Evolutionary conservation across 1,140 invertebrate species (phyloP), one percentile per base, ranked within the genome.

Genomic region (Lepidurus arcticus): DNA sequence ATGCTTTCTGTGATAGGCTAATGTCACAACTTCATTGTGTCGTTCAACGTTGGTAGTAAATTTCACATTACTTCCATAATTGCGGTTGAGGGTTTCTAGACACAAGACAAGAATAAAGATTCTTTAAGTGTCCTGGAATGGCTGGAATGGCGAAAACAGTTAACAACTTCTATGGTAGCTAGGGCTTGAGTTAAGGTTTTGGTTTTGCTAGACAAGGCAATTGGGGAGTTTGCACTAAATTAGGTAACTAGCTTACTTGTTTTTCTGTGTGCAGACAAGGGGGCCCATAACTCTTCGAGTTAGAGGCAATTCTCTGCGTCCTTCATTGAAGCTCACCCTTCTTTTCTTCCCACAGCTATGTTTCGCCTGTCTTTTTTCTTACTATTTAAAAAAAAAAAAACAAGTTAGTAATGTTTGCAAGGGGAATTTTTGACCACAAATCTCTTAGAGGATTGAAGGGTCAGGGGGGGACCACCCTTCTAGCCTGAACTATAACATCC

Each of bases 201-300:
- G 34, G 34, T 34, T 34, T 34, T 34, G 34, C 34, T 34, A 34
- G 34, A 34, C 34, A 34, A 34, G 34, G 34, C 34, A 34, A 34
- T 34, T 34, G 34, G 34, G 34, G 34, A 3, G 4, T 34, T 34
- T 34, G 34, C 34, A 34, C 53, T 65, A 65, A 65, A 65, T 65
- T 65, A 65, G 53, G 53, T 65, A 65, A 65, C 53, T n/a, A 65
- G 53, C 53, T 65, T 65, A 21, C 16, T n/a, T 65, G 53, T 65
- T 65, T 65, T 16, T 65, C 53, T 21, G 16, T 13, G 16, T 21
- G 53, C 13, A 65, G 13, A 65, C 16, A 47, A 10, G 10, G 45
- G 2, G 45, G 10, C 53, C 53, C 16, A n/a, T n/a, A 65, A 65
- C 21, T 65, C 9, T 65, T 21, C 53, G 21, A 65, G 16, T 65